Conservation (phyloP, 2,888 invertebrate genomes). For the Orchesellides sinensis region DNA sequence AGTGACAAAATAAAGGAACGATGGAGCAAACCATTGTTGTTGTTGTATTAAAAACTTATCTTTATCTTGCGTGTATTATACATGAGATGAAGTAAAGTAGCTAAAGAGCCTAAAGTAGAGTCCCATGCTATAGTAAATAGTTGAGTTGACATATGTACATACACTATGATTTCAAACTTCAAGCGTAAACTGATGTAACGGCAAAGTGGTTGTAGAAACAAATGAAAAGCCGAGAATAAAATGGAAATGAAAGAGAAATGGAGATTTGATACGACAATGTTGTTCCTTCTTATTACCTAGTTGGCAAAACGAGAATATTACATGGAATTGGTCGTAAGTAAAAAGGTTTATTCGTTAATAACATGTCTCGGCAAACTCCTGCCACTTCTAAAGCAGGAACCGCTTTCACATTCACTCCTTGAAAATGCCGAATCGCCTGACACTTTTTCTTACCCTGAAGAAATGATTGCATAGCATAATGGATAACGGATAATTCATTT, state of each 20-base stretch:
- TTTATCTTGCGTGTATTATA: no score
- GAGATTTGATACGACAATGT: slow-evolving; percentile 60
- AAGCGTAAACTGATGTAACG: background rate
- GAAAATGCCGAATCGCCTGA: slow-evolving; percentile 60
- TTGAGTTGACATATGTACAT: no score
- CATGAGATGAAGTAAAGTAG: no score
- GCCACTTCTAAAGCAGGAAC: slow-evolving; percentile 25
- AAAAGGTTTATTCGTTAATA: slow-evolving; percentile 51
- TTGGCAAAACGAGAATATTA: slow-evolving; percentile 64
- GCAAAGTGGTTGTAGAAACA: slow-evolving; percentile 8
- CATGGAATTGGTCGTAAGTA: slow-evolving; percentile 51
- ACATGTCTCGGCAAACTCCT: slow-evolving; percentile 16
- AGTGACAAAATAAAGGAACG: background rate
- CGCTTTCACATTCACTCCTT: slow-evolving; percentile 24
- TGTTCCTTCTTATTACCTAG: slow-evolving; percentile 49
- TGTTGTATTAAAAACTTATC: no score
- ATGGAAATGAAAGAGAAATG: slow-evolving; percentile 27
- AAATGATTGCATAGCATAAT: slow-evolving; percentile 25
- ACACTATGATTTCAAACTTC: background rate
- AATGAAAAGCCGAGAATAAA: background rate
- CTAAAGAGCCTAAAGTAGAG: no score
- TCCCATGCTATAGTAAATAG: no score
- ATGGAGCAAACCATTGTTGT: no score
- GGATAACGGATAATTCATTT: slow-evolving; percentile 59
- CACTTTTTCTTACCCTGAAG: slow-evolving; percentile 41